phyloP scores from a whole-genome alignment of 1,140 invertebrate species.

The Nasonia giraulti region DNA sequence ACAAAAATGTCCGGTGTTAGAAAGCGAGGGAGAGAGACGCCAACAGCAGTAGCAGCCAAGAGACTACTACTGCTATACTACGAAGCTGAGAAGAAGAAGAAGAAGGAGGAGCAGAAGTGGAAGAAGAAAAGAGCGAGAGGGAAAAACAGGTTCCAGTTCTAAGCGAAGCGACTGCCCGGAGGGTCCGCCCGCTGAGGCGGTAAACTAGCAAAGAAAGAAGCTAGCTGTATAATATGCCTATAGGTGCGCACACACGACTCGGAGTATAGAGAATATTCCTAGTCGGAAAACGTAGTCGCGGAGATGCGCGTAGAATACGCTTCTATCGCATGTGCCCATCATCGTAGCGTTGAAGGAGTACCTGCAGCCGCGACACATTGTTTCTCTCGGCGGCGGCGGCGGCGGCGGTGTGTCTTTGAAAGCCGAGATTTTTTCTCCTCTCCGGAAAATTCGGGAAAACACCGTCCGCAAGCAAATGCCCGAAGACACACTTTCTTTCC shows the following conservation, averaged over 20 bases:
- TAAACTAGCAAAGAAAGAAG: slow-evolving; percentile 56
- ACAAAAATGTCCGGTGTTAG: not conserved
- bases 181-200: slow-evolving; percentile 51
- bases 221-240: slow-evolving; percentile 37
- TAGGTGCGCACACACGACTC: not conserved
- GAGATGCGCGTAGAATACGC: not conserved
- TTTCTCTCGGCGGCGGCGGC: not conserved
- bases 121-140: slow-evolving; percentile 1
- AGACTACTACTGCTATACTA: not conserved
- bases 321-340: slow-evolving; percentile 10
- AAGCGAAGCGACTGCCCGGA: slow-evolving; percentile 2
- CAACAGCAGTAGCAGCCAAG: not conserved
- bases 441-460: too few relatives aligned
- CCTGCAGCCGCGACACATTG: not conserved
- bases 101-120: not conserved
- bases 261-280: not conserved
- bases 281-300: not conserved
- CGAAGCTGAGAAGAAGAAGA: not conserved
- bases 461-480: too few relatives aligned
- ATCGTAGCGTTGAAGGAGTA: not conserved
- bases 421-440: too few relatives aligned
- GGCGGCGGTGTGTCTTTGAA: too few relatives aligned
- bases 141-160: slow-evolving; percentile 9
- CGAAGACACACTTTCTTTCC: too few relatives aligned
- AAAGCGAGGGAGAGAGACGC: not conserved